Base-by-base conservation (phyloP, 2,888 invertebrate species). In the Synergus laeviventris region DNA sequence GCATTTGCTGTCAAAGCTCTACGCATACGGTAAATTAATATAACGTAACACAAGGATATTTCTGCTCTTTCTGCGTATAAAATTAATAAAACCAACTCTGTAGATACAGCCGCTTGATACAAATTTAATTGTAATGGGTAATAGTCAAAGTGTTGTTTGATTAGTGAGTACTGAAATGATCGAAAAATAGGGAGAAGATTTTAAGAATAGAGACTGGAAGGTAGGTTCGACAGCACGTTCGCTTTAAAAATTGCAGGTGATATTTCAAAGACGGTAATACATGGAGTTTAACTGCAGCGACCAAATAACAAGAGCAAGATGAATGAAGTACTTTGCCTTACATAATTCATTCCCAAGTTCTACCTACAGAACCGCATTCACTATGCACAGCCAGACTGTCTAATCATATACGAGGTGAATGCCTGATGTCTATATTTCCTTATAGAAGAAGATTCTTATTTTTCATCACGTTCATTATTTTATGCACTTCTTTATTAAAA, bases 231-330 rank as follows among this genome's bases (percentile, higher is more conserved):
- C 24, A 59, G 84, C 88, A 87, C 87, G 88, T 87, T 84, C 84
- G 81, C 84, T 80, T 87, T 86, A 87, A 88, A 87, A 86, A 89
- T 88, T 84, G 84, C 86, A 39, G 79, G 83, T 84, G 81, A 89
- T 89, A 88, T 89, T 88, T 89, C 86, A 86, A 84, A 77, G 83
- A 81, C 82, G 84, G 86, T 86, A 87, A 88, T 87, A 86, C 84
- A 86, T 84, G 74, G 85, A 87, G 86, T 87, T 87, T 86, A 88
- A 87, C 87, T 88, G 85, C 84, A 83, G 82, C 85, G 79, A 87
- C 87, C 86, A 86, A 89, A 88, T 89, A 88, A 88, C 89, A 87
- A 86, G 87, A 88, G 85, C 86, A 88, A 88, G 88, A 88, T 86
- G 87, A 89, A 89, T 89, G 88, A 87, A 88, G 87, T 87, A 86